phyloP scores from a whole-genome alignment of 2,797 vertebrate species.

The Crenuchus spilurus region DNA sequence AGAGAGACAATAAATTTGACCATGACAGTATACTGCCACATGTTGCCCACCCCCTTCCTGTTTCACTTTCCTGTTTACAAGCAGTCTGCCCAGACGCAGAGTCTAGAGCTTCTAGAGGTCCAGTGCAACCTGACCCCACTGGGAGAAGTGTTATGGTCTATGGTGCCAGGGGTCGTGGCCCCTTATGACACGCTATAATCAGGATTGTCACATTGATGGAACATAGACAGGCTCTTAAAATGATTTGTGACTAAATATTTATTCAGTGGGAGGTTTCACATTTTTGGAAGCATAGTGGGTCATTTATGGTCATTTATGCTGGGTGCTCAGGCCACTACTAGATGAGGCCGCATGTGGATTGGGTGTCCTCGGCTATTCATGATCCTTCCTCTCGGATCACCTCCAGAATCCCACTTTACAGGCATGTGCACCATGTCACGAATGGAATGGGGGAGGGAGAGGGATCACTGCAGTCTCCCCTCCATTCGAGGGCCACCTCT shows the following conservation, averaged over 20 bases:
- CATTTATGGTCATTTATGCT: neutral
- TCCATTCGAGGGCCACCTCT: slow-evolving; percentile 49
- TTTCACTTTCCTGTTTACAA: slow-evolving; percentile 22
- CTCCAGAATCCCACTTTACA: slow-evolving; percentile 30
- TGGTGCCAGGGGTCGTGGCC: slow-evolving; percentile 65
- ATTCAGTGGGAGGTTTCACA: neutral
- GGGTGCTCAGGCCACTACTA: neutral
- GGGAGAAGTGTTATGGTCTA: slow-evolving; percentile 47
- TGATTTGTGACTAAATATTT: slow-evolving; percentile 17
- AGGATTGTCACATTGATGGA: slow-evolving; percentile 74
- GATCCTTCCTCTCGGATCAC: neutral
- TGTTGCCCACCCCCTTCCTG: neutral
- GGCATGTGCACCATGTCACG: slow-evolving; percentile 39
- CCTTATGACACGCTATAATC: slow-evolving; percentile 70
- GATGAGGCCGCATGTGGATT: neutral
- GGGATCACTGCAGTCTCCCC: slow-evolving; percentile 45
- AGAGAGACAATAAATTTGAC: neutral
- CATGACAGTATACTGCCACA: neutral
- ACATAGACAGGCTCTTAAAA: slow-evolving; percentile 23
- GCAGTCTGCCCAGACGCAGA: slow-evolving; percentile 26
- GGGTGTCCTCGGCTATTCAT: neutral
- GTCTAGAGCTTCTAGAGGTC: slow-evolving; percentile 16
- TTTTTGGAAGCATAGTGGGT: neutral
- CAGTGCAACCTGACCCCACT: slow-evolving; percentile 26
- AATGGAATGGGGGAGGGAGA: slow-evolving; percentile 31